These are phyloP conservation scores for Mythimna albipuncta DNA, from an alignment of 2,888 invertebrate genomes.

Conservation along the genomic window DNA sequence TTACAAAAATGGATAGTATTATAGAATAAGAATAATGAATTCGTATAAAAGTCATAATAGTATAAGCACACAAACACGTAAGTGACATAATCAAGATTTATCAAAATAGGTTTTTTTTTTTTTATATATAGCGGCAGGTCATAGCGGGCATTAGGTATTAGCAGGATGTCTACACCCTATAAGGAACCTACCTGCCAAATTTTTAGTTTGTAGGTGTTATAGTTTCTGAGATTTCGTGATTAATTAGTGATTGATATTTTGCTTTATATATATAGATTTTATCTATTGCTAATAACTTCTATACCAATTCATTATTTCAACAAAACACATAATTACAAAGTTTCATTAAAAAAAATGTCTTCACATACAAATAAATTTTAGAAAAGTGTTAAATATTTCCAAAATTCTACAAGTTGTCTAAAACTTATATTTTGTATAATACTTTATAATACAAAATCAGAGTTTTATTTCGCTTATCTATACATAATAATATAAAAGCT, in stretches of 20 bases:
- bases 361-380: conserved; percentile 20
- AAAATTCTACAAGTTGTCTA: conserved; percentile 22
- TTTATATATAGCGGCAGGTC: no score
- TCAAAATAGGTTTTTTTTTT: no score
- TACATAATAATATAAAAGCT: conserved; percentile 34
- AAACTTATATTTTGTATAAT: conserved; percentile 34
- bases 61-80: no score
- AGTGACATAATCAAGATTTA: no score
- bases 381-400: conserved; percentile 29
- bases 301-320: conserved; percentile 6
- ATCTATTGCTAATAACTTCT: not conserved
- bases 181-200: no score
- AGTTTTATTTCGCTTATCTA: conserved; percentile 11
- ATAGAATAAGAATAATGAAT: conserved; percentile 27
- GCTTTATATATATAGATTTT: no score
- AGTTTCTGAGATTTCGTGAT: no score
- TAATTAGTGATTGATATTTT: no score
- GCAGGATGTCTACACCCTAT: no score
- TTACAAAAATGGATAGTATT: not conserved
- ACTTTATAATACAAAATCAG: conserved; percentile 54
- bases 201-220: no score
- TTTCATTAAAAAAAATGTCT: conserved; percentile 8
- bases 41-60: conserved; percentile 2
- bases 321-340: conserved; percentile 11
- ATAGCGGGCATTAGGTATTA: no score